Evolutionary conservation across 2,113 vertebrate genomes (phyloP), one percentile per base, ranked within the genome.

Genomic region (Onychostruthus taczanowskii): DNA sequence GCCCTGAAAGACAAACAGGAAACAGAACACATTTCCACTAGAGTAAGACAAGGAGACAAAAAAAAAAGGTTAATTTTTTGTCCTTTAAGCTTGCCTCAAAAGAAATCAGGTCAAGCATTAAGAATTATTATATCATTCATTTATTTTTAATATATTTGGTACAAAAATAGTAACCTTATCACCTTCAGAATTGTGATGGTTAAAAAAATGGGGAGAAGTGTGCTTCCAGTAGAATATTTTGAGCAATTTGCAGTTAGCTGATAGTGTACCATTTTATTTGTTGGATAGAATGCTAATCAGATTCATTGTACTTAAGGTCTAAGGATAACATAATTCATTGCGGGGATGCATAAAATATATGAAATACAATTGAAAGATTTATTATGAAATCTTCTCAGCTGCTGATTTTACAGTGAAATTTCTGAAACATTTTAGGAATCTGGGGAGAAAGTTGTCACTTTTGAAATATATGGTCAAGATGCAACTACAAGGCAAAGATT

Each of bases 401-500:
- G 87, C 91, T 96, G 69, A 52, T 28, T 86, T 93, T 78, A 89
- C 64, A 73, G 30, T 84, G 50, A 96, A 94, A 94, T 85, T 94
- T 85, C 62, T 78, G 47, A 94, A 97, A 91, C 3, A 1, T 52
- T 43, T 96, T 94, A 85, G 59, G 15, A 95, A 88, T 88, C 47
- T 75, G 30, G 46, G 41, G 46, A 59, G 62, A 97, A 94, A 80
- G 67, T 67, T 82, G 90, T 93, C 72, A 89, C 31, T 87, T 96
- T 72, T 95, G 92, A 95, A 96, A 96, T 95, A 89, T 72, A 86
- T 90, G 37, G 19, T 69, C 44, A 95, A 78, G 41, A 84, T 86
- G 24, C 49, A 94, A 79, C 95, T 84, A 95, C 24, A 12, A 81
- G 50, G 53, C 70, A 94, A 97, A 95, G 76, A 95, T 90, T 95